Evolutionary conservation across 2,113 vertebrate species (phyloP).

Genomic region (Muscicapa adusta): DNA sequence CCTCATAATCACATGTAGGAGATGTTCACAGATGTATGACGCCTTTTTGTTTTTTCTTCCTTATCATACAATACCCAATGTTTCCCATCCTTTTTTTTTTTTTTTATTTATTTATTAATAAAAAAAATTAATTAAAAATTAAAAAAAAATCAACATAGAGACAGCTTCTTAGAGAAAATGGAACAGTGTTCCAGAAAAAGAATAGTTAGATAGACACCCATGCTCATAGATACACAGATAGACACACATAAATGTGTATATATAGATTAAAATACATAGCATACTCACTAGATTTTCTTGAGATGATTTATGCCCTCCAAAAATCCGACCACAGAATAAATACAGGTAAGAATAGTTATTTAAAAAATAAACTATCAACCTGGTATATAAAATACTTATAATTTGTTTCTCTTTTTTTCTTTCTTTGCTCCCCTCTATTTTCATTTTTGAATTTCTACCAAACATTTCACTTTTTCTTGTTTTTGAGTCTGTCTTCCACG

Average conservation of each 20-base stretch:
- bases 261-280: not conserved
- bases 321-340: not conserved
- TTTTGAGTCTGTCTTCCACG: not conserved
- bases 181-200: not conserved
- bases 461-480: not conserved
- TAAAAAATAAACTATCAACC: not conserved
- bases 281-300: not conserved
- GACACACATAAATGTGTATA: fast-evolving
- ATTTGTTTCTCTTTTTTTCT: not conserved
- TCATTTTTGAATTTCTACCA: not conserved
- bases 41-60: not conserved
- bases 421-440: not conserved
- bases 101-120: not conserved
- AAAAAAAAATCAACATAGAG: not conserved
- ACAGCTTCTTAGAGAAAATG: not conserved
- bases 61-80: not conserved
- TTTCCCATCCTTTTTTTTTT: not conserved
- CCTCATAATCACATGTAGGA: not conserved
- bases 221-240: not conserved
- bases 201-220: not conserved
- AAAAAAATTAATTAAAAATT: not conserved
- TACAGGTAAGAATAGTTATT: not conserved
- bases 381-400: not conserved
- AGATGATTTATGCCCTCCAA: not conserved
- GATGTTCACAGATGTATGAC: not conserved